Base-by-base conservation (phyloP, 2,797 vertebrate species). In the Odontamblyopus lacepedii region DNA sequence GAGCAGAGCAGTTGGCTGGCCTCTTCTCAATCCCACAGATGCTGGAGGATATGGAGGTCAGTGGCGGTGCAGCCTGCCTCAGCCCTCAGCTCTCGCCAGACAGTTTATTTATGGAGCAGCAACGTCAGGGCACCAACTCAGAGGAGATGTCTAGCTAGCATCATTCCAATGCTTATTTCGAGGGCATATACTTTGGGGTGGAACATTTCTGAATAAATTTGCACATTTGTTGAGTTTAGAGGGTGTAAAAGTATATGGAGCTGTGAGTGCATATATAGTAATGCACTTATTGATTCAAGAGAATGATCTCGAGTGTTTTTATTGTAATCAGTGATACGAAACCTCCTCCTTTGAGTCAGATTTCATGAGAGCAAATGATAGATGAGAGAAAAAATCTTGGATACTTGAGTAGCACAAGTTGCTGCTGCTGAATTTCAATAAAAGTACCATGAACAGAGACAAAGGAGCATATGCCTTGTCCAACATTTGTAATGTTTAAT, bases 181-280 rank as follows among this genome's bases (percentile, higher is more conserved):
- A 29, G 65, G 48, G 27, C 26, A 30, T 38, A 67, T 30, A 19
- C 19, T 67, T 67, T 38, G 44, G 63, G 50, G 44, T 67, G 18
- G 65, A 67, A 67, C 48, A 67, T 53, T 32, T 67, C 4, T 67
- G 65, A 66, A 66, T 53, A 67, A 1, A 67, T 67, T 67, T 67
- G 18, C 48, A 67, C 65, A 50, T 50, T 66, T 66, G 11, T 29
- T 26, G 15, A 19, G 9, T 55, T n/a, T n/a, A 53, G 16, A n/a
- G 15, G 7, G 9, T 29, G 16, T 55, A 19, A 53, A 13, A 35
- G 16, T 18, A 55, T n/a, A 23, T 55, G 9, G 53, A 57, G 23
- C 4, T 26, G 55, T 26, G 55, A 13, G 9, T 12, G 23, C 11
- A 57, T 57, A 12, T 57, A 4, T 26, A 12, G n/a, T 56, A 11